These are phyloP conservation scores for Troides helena DNA, from an alignment of 2,888 invertebrate species.

Conservation along the genomic window DNA sequence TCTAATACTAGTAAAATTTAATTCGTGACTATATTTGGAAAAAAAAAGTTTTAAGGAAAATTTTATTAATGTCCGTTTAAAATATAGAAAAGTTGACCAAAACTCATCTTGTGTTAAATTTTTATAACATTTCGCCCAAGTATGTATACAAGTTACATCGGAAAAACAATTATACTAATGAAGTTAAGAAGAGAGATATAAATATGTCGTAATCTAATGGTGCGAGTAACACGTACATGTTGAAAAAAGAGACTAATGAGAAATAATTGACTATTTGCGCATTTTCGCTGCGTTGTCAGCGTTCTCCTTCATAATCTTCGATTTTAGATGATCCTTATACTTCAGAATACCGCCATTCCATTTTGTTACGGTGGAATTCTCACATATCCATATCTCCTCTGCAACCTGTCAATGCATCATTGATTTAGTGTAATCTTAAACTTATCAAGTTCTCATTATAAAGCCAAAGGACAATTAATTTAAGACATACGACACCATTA, in stretches of 20 bases:
- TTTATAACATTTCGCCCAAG: no score
- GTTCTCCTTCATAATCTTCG: slow-evolving; percentile 89
- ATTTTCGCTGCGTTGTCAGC: slow-evolving; percentile 74
- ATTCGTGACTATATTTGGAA: no score
- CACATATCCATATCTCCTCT: slow-evolving; percentile 99
- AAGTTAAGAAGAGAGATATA: neutral
- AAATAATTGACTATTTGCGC: slow-evolving; percentile 41
- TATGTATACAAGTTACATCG: no score
- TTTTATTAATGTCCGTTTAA: no score
- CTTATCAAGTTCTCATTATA: neutral
- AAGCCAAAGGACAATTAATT: no score
- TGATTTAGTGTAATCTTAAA: neutral
- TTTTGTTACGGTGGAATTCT: slow-evolving; percentile 96
- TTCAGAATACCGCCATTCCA: slow-evolving; percentile 98
- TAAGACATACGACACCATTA: no score
- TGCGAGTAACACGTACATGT: slow-evolving; percentile 38
- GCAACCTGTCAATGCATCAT: slow-evolving; percentile 86
- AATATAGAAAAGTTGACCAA: no score
- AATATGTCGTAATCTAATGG: slow-evolving; percentile 28
- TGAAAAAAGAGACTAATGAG: slow-evolving; percentile 32
- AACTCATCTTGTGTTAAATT: no score
- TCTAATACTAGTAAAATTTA: no score
- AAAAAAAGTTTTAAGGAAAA: no score
- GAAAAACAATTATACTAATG: no score
- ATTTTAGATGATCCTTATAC: slow-evolving; percentile 97